Evolutionary conservation across 2,113 vertebrate species (phyloP).

Genomic region (Pantherophis guttatus): DNA sequence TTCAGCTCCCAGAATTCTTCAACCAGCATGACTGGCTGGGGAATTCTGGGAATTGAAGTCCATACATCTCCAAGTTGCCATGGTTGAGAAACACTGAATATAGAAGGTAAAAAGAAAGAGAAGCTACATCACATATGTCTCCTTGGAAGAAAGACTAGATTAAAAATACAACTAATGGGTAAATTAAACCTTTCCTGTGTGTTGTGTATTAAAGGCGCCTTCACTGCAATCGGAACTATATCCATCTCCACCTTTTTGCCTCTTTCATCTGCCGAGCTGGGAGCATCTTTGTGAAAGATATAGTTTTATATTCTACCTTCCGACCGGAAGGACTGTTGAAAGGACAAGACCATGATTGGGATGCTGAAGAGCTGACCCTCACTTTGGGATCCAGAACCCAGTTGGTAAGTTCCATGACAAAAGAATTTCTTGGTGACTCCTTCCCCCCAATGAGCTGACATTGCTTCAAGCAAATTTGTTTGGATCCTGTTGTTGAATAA

Average conservation of each 20-base stretch:
- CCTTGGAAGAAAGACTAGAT: not conserved
- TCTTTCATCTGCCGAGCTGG: constrained; percentile 87
- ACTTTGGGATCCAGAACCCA: constrained; percentile 53
- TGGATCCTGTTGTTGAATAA: not conserved
- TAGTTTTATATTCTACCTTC: constrained; percentile 73
- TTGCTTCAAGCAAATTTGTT: not conserved
- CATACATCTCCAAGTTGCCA: not conserved
- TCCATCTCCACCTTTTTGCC: constrained; percentile 87
- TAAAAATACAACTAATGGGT: not conserved
- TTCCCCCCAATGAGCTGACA: not conserved
- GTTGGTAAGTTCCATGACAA: constrained; percentile 66
- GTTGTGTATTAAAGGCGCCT: constrained; percentile 71
- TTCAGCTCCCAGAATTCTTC: not conserved
- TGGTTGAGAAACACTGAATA: not conserved
- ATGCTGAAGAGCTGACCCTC: constrained; percentile 41
- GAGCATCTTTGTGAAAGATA: constrained; percentile 89
- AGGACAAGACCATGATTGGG: constrained; percentile 25
- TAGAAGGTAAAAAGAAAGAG: not conserved
- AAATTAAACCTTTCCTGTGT: not conserved
- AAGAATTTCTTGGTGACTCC: not conserved
- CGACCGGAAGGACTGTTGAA: constrained; percentile 38
- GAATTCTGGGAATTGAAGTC: not conserved
- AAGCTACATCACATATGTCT: not conserved
- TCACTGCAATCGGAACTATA: constrained; percentile 90
- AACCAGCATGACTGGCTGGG: not conserved